Evolutionary conservation across 2,797 vertebrate genomes (phyloP).

Genomic region (Melanotaenia maccullochi): DNA sequence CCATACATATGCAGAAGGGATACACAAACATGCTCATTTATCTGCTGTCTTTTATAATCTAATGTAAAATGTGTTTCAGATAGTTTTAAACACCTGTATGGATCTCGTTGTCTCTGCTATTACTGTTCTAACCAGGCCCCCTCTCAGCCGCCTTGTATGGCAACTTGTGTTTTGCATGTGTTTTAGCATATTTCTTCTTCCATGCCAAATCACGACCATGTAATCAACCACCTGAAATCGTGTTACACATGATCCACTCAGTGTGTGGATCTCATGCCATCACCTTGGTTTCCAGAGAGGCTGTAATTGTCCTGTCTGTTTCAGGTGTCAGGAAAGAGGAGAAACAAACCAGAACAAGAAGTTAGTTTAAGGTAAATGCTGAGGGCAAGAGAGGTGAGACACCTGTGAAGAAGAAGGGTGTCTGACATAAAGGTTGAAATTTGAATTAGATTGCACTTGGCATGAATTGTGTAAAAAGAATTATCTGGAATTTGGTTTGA

Average conservation of each 20-base stretch:
- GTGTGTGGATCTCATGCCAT: constrained; percentile 23
- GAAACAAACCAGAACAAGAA: constrained; percentile 56
- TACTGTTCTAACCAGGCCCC: background rate
- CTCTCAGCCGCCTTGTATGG: background rate
- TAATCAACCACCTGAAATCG: constrained; percentile 31
- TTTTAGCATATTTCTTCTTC: constrained; percentile 27
- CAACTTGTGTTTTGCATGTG: constrained; percentile 3
- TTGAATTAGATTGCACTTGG: constrained; percentile 29
- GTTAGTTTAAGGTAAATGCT: constrained; percentile 24
- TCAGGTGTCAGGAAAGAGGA: constrained; percentile 37
- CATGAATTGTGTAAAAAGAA: constrained; percentile 14
- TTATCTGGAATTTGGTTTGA: constrained; percentile 21
- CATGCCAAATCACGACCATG: constrained; percentile 35
- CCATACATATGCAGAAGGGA: background rate
- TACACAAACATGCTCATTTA: background rate
- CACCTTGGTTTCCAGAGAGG: constrained; percentile 51
- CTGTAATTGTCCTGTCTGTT: constrained; percentile 59
- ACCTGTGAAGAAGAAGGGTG: constrained; percentile 37
- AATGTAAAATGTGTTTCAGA: background rate
- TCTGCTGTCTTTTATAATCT: background rate
- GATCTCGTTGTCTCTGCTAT: background rate
- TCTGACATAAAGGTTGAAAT: constrained; percentile 18
- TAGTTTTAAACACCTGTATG: background rate
- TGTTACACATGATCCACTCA: constrained; percentile 16
- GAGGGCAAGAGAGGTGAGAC: constrained; percentile 34